A percentile compares a stretch with the other conserved stretches of the same genome.
Conservation (phyloP, 2,888 invertebrate genomes). For the Leptopilina myrica region DNA sequence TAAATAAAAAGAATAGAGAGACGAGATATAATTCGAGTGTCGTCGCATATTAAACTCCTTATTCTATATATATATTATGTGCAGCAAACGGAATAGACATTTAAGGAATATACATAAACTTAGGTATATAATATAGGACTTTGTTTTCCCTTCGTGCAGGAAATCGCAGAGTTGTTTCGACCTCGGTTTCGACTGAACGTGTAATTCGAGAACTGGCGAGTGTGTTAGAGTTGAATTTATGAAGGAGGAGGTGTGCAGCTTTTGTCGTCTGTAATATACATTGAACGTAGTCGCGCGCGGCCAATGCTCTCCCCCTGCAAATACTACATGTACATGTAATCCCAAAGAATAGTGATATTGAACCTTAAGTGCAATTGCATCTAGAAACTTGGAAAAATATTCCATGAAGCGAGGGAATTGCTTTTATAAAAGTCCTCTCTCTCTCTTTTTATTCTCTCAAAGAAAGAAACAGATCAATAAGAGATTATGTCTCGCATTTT, state of each 20-base stretch:
- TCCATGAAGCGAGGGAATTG: constrained; percentile 16
- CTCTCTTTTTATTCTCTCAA: not conserved
- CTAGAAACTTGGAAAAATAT: constrained; percentile 14
- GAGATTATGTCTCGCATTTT: too few species aligned
- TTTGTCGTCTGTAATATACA: constrained; percentile 32
- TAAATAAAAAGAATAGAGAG: too few species aligned
- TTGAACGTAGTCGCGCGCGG: constrained; percentile 12
- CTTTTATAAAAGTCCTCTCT: not conserved
- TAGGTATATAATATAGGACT: not conserved
- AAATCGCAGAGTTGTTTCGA: constrained; percentile 36
- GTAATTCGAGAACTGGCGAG: constrained; percentile 36
- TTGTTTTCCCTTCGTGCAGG: constrained; percentile 36
- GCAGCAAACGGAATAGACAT: too few species aligned
- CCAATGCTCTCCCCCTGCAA: not conserved
- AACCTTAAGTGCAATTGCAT: constrained; percentile 4
- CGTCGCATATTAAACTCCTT: too few species aligned
- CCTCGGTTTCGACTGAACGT: constrained; percentile 30
- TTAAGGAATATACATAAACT: too few species aligned
- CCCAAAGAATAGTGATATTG: constrained; percentile 17
- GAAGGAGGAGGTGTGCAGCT: constrained; percentile 28
- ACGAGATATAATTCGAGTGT: too few species aligned
- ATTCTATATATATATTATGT: too few species aligned
- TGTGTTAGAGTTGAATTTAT: constrained; percentile 34
- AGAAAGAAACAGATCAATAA: too few species aligned
- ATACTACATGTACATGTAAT: not conserved